Percentiles rank a stretch among this genome's conserved stretches.
These are phyloP conservation scores for Eristalis arbustorum DNA, from an alignment of 2,888 invertebrate species.

Conservation along the genomic window DNA sequence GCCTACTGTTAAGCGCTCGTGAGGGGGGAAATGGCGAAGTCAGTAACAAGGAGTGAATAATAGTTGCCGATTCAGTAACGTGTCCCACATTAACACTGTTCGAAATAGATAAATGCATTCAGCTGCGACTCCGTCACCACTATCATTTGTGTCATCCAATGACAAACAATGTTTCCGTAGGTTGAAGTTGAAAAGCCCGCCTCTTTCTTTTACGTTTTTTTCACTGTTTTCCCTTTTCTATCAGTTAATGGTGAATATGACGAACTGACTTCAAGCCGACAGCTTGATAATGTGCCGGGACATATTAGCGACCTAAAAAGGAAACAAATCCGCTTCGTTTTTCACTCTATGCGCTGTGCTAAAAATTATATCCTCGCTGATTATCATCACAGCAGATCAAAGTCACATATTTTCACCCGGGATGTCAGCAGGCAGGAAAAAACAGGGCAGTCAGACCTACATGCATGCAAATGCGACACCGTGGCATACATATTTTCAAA, in stretches of 20 bases:
- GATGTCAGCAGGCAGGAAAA: conserved; percentile 25
- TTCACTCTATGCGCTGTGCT: conserved; percentile 42
- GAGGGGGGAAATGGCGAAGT: too few species aligned
- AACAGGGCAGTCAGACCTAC: conserved; percentile 20
- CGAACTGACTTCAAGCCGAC: conserved; percentile 47
- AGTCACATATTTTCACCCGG: conserved; percentile 49
- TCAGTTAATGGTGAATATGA: conserved; percentile 41
- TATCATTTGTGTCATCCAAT: conserved; percentile 50
- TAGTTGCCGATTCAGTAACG: conserved; percentile 55
- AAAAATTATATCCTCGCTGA: conserved; percentile 64
- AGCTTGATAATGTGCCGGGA: conserved; percentile 50
- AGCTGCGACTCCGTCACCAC: conserved; percentile 25
- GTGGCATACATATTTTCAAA: conserved; percentile 66
- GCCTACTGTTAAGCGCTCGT: too few species aligned
- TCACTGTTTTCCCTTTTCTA: conserved; percentile 8
- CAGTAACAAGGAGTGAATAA: conserved; percentile 6
- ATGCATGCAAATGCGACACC: conserved; percentile 60
- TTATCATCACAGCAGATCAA: conserved; percentile 67
- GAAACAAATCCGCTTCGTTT: conserved; percentile 47
- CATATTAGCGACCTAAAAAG: conserved; percentile 67
- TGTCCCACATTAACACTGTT: conserved; percentile 53
- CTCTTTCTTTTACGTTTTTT: neutral
- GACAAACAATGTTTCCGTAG: conserved; percentile 14
- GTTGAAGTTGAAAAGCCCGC: conserved; percentile 13
- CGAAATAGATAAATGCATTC: conserved; percentile 55